A percentile compares a stretch with the other conserved stretches of the same genome.
These are phyloP conservation scores for Psilopsiagon aymara DNA, from an alignment of 2,113 vertebrate species.

Conservation along the genomic window DNA sequence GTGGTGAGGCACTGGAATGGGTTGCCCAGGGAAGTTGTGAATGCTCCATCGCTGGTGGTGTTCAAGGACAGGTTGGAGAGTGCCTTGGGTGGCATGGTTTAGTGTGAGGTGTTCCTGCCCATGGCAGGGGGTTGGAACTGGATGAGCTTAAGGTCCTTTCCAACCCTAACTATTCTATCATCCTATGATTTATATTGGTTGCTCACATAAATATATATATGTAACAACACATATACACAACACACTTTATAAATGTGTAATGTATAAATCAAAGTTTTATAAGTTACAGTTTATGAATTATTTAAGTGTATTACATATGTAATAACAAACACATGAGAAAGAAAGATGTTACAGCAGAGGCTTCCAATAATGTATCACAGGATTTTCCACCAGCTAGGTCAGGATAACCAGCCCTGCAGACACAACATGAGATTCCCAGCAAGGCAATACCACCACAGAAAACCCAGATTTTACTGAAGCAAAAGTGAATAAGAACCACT, in stretches of 20 bases:
- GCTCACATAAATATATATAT: neutral
- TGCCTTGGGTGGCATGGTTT: too few relatives aligned
- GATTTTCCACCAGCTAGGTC: neutral
- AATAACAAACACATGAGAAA: neutral
- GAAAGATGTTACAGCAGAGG: neutral
- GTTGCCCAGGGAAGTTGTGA: too few relatives aligned
- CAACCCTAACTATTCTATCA: neutral
- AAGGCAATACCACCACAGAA: neutral
- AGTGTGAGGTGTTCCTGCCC: too few relatives aligned
- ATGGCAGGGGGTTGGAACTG: too few relatives aligned
- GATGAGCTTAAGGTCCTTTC: too few relatives aligned
- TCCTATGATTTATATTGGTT: neutral
- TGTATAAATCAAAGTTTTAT: neutral
- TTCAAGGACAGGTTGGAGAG: too few relatives aligned
- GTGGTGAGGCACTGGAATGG: too few relatives aligned
- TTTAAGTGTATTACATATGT: neutral
- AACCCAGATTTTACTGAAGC: neutral
- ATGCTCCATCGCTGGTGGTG: too few relatives aligned
- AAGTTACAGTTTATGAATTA: neutral
- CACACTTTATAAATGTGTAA: neutral
- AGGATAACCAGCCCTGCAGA: neutral
- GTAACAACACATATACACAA: neutral
- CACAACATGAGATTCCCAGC: neutral
- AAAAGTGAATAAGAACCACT: neutral
- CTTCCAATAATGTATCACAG: neutral